Conservation (phyloP, 2,888 invertebrate genomes). For the Acrobasis suavella region DNA sequence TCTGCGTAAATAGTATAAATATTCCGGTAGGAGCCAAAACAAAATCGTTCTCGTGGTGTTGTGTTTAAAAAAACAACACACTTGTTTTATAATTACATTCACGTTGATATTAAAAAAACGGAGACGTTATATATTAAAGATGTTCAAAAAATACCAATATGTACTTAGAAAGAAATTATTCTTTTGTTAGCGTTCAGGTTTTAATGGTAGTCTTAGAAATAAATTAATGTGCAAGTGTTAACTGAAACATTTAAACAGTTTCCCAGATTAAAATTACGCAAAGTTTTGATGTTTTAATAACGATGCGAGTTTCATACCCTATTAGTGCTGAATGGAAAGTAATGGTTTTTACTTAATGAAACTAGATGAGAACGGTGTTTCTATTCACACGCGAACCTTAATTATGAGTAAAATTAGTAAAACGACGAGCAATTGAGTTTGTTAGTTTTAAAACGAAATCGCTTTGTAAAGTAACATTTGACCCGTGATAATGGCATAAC, state of each 20-base stretch:
- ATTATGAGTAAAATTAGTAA: background rate
- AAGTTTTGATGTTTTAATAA: constrained; percentile 11
- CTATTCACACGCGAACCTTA: constrained; percentile 5
- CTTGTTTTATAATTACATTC: too few relatives aligned
- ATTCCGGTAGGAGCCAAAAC: too few relatives aligned
- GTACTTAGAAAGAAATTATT: background rate
- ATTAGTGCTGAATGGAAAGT: constrained; percentile 5
- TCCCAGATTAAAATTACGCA: background rate
- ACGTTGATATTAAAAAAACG: too few relatives aligned
- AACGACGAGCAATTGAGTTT: background rate
- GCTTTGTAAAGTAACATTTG: background rate
- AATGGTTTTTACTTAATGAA: constrained; percentile 17
- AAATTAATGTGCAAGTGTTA: background rate
- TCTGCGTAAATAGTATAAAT: too few relatives aligned
- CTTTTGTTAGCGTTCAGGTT: background rate
- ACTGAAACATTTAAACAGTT: background rate
- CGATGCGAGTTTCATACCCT: constrained; percentile 9
- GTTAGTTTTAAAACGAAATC: background rate
- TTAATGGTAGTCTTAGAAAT: background rate
- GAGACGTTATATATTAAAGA: too few relatives aligned
- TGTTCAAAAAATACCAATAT: too few relatives aligned
- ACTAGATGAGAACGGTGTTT: constrained; percentile 10
- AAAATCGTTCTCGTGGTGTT: too few relatives aligned
- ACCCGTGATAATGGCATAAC: background rate
- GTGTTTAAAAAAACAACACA: too few relatives aligned